Evolutionary conservation across 2,888 invertebrate genomes (phyloP).

Genomic region (Sepiola atlantica): DNA sequence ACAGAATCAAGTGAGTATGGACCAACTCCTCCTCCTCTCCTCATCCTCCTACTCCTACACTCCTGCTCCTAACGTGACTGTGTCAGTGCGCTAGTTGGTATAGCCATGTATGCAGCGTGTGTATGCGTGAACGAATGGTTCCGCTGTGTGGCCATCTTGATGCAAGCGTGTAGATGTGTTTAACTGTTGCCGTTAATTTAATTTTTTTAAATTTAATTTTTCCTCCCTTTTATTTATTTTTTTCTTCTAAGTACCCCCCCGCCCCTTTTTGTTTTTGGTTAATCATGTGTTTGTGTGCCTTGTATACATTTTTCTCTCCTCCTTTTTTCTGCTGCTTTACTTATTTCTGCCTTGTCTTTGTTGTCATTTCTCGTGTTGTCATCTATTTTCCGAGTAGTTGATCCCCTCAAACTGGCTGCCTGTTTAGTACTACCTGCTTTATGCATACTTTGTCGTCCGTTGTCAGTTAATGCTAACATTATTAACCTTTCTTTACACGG

Average conservation of each 20-base stretch:
- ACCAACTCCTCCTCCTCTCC: conserved; percentile 46
- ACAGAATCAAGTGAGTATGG: conserved; percentile 80
- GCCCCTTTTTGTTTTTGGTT: background rate
- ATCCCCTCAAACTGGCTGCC: conserved; percentile 41
- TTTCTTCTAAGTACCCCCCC: background rate
- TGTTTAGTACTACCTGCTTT: conserved; percentile 41
- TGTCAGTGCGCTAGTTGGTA: conserved; percentile 33
- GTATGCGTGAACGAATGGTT: background rate
- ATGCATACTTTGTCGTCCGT: background rate
- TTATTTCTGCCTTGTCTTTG: background rate
- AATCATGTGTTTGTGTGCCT: background rate
- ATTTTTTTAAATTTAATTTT: background rate
- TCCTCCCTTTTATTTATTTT: background rate
- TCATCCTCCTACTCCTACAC: conserved; percentile 45
- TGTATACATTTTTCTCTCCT: background rate
- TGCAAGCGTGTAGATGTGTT: conserved; percentile 32
- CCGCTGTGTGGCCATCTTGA: background rate
- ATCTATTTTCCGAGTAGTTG: background rate
- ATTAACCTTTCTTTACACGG: background rate
- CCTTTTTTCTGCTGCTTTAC: background rate
- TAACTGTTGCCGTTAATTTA: background rate
- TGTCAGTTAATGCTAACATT: conserved; percentile 42
- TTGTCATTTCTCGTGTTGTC: background rate
- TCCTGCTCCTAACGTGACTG: conserved; percentile 44
- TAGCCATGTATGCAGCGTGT: background rate